Percentiles rank a stretch among this genome's conserved stretches.
Conservation (phyloP, 2,113 vertebrate genomes). For the Uria lomvia region DNA sequence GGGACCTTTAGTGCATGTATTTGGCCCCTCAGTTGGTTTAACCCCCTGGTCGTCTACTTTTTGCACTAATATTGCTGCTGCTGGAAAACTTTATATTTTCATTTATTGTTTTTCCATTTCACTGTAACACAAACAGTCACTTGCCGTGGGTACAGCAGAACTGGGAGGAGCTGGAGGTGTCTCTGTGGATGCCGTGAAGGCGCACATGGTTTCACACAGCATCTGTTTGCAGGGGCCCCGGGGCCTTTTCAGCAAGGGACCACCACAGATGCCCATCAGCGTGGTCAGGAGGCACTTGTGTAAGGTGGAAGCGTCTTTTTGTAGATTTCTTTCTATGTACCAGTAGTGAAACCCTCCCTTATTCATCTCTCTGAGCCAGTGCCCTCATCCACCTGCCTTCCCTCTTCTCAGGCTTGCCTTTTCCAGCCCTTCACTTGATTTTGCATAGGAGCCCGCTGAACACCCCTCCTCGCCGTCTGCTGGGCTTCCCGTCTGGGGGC, state of each 20-base stretch:
- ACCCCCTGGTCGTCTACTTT: background rate
- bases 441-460: background rate
- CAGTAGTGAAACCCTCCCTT: background rate
- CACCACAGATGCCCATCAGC: background rate
- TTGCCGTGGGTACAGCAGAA: background rate
- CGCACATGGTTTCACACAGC: background rate
- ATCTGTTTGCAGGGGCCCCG: background rate
- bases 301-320: accelerated
- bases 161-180: background rate
- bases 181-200: background rate
- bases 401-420: background rate
- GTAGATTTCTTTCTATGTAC: background rate
- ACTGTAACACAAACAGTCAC: background rate
- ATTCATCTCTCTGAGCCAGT: background rate
- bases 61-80: background rate
- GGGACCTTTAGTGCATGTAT: accelerated
- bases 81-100: background rate
- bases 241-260: background rate
- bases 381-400: background rate
- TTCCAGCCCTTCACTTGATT: background rate
- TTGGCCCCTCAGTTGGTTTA: background rate
- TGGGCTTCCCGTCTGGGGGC: background rate
- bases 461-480: background rate
- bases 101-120: background rate
- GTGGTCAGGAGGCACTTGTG: background rate